Evolutionary conservation across 2,797 vertebrate species (phyloP).

Genomic region (Lateolabrax maculatus): DNA sequence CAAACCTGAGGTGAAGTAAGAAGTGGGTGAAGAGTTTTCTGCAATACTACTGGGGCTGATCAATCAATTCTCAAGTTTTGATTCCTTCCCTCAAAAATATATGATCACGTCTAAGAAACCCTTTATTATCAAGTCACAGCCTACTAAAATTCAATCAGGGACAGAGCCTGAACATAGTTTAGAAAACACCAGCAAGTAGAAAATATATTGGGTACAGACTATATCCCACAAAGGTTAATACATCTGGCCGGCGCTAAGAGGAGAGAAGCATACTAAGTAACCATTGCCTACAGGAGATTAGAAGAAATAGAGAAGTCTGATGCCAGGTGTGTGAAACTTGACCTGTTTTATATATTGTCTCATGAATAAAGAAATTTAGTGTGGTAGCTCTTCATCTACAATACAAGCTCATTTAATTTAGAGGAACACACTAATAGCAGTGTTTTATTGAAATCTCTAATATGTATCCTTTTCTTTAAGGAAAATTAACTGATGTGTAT

Average conservation of each 20-base stretch:
- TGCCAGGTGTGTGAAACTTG: neutral
- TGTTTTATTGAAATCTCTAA: neutral
- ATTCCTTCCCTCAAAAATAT: neutral
- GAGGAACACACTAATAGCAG: neutral
- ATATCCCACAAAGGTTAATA: conserved; percentile 26
- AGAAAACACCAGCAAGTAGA: conserved; percentile 1
- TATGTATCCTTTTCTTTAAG: neutral
- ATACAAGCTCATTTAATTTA: neutral
- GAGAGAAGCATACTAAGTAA: conserved; percentile 1
- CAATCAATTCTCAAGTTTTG: neutral
- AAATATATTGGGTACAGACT: conserved; percentile 10
- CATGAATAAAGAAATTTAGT: neutral
- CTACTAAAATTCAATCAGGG: conserved; percentile 20
- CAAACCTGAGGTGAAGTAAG: neutral
- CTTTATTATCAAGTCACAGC: conserved; percentile 10
- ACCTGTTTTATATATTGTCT: neutral
- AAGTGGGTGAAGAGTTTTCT: neutral
- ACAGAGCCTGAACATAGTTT: conserved; percentile 27
- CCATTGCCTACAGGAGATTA: neutral
- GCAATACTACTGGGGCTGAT: neutral
- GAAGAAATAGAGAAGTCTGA: conserved; percentile 9
- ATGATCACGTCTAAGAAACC: conserved; percentile 6
- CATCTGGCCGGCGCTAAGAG: neutral
- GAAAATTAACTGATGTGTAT: neutral
- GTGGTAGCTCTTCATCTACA: neutral